Conservation (phyloP, 2,113 vertebrate species). For the Cyanocitta stelleri region DNA sequence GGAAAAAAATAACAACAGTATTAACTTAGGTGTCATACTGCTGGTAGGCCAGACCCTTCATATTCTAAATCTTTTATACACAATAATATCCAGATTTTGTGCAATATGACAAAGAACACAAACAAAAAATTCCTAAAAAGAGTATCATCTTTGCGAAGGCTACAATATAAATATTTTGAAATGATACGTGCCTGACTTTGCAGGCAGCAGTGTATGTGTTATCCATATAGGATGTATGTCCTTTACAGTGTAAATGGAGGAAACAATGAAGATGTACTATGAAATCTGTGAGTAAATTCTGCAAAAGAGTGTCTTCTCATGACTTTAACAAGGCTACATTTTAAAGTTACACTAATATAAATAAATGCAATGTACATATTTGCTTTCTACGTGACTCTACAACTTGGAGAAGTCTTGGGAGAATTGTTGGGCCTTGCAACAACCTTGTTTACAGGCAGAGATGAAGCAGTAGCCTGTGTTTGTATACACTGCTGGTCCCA, state of each 20-base stretch:
- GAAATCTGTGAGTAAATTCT: background rate
- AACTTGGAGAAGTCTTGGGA: background rate
- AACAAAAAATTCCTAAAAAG: slow-evolving; percentile 15
- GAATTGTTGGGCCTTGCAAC: background rate
- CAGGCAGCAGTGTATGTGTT: background rate
- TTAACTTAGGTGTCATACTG: slow-evolving; percentile 35
- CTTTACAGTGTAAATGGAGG: background rate
- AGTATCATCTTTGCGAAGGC: slow-evolving; percentile 21
- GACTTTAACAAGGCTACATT: background rate
- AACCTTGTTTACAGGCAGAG: background rate
- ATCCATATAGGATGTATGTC: background rate
- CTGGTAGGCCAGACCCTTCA: background rate
- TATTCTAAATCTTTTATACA: slow-evolving; percentile 21
- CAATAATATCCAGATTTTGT: slow-evolving; percentile 33
- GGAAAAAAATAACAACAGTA: slow-evolving; percentile 45
- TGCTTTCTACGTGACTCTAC: background rate
- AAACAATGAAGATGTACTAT: background rate
- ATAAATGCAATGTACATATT: background rate
- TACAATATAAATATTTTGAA: background rate
- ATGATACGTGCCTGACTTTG: background rate
- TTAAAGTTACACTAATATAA: background rate
- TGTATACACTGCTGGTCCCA: background rate
- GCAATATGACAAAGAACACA: background rate
- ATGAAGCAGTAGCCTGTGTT: background rate
- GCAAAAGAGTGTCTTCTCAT: background rate